Evolutionary conservation across 2,888 invertebrate species (phyloP).

Genomic region (Acronicta alni): DNA sequence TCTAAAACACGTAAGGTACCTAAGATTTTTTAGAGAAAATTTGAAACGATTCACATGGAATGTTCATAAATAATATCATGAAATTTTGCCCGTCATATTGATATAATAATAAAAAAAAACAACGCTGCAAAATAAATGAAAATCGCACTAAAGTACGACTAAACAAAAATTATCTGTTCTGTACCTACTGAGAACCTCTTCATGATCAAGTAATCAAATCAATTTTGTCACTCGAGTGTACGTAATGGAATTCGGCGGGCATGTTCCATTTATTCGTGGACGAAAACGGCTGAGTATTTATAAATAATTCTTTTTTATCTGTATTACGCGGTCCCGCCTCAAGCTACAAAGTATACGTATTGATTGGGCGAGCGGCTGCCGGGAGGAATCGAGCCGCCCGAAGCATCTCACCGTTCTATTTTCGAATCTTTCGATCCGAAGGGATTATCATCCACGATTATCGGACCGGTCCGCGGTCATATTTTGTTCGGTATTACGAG

Average conservation of each 20-base stretch:
- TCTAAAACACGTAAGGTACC: too few species aligned
- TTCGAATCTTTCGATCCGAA: slow-evolving; percentile 69
- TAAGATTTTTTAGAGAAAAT: too few species aligned
- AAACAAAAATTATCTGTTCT: too few species aligned
- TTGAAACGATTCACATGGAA: too few species aligned
- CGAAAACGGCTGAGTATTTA: slow-evolving; percentile 56
- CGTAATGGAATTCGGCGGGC: slow-evolving; percentile 33
- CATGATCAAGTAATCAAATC: slow-evolving; percentile 27
- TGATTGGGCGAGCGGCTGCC: slow-evolving; percentile 71
- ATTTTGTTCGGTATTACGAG: slow-evolving; percentile 60
- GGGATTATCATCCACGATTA: slow-evolving; percentile 67
- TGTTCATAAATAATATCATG: neutral
- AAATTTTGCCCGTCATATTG: neutral
- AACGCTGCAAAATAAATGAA: neutral
- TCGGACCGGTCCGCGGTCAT: slow-evolving; percentile 62
- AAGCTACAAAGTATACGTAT: slow-evolving; percentile 76
- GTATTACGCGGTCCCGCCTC: slow-evolving; percentile 61
- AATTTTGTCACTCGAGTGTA: slow-evolving; percentile 47
- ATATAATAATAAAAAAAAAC: neutral
- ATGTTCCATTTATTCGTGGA: slow-evolving; percentile 47
- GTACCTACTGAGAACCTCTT: too few species aligned
- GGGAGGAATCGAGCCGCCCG: slow-evolving; percentile 61
- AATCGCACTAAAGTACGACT: neutral
- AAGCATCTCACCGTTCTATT: slow-evolving; percentile 69
- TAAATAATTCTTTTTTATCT: slow-evolving; percentile 63